Base-by-base conservation (phyloP, 2,797 vertebrate genomes). In the Luscinia luscinia region DNA sequence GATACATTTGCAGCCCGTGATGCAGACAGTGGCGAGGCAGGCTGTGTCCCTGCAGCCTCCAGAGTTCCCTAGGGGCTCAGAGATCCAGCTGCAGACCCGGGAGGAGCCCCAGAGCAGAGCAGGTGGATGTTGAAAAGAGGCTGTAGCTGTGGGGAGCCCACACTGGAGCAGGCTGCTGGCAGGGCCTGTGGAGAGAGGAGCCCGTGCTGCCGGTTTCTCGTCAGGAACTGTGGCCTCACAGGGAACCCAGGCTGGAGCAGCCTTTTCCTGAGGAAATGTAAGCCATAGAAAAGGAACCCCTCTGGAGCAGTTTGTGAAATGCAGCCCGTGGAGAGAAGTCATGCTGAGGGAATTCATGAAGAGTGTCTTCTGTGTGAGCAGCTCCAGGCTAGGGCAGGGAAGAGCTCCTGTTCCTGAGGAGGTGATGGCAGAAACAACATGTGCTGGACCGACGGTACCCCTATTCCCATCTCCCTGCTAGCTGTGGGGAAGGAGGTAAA, bases 221-320 rank as follows among this genome's bases (percentile, higher is more conserved):
- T 41, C 41, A 36, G 48, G 32, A 36, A 11, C n/a, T 62, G 32
- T 28, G 22, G 11, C 16, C 48, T 32, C 48, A 41, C 27, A 54
- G 55, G 34, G 19, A 34, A 8, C 12, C 8, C 19, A 55, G 0
- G 0, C 12, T 62, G 55, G 13, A 62, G 36, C 32, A 82, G 49
- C 9, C 22, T 63, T n/a, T 76, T 11, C 36, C 28, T n/a, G 20
- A 63, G 55, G 55, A 20, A 21, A 14, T 62, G 15, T 9, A 49
- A 62, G 32, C 43, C 13, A 9, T 0, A 24, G 43, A 49, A 57
- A 55, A 32, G 36, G 19, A 57, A 9, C 9, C 27, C 28, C 0
- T 0, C 13, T 62, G 32, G 32, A 43, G 27, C 51, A 20, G 18
- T 19, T 52, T 34, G 13, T 27, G 38, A 52, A 9, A 10, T 30